phyloP scores from a whole-genome alignment of 2,113 vertebrate genomes.

The Lasiurus borealis region DNA sequence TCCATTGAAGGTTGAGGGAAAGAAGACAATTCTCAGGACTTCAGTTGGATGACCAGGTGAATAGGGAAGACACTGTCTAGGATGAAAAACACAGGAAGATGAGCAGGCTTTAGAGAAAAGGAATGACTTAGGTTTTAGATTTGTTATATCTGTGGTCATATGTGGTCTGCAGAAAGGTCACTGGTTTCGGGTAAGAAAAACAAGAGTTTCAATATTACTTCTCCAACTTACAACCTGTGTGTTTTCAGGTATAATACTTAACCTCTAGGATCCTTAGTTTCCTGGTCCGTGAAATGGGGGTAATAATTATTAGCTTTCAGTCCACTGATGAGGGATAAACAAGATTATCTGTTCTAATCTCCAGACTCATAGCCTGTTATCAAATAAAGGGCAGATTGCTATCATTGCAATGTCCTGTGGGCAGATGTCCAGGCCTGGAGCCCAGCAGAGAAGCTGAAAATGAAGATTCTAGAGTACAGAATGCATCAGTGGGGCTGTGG shows the following conservation, averaged over 20 bases:
- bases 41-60: neutral
- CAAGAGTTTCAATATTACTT: neutral
- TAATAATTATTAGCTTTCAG: neutral
- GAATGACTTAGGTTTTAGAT: neutral
- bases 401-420: neutral
- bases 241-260: neutral
- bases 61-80: no score
- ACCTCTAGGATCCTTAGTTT: neutral
- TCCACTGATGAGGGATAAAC: neutral
- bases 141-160: neutral
- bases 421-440: neutral
- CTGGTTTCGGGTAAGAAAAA: neutral
- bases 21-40: neutral
- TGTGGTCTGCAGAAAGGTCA: neutral
- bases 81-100: neutral
- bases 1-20: neutral
- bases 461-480: neutral
- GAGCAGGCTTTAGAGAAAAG: conserved; percentile 11
- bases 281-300: neutral
- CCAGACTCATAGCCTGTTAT: neutral
- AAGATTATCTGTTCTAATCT: neutral
- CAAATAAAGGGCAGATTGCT: neutral
- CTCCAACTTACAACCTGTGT: neutral
- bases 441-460: neutral
- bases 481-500: neutral